Conservation (phyloP, 2,888 invertebrate species). For the Amphiduros pacificus region DNA sequence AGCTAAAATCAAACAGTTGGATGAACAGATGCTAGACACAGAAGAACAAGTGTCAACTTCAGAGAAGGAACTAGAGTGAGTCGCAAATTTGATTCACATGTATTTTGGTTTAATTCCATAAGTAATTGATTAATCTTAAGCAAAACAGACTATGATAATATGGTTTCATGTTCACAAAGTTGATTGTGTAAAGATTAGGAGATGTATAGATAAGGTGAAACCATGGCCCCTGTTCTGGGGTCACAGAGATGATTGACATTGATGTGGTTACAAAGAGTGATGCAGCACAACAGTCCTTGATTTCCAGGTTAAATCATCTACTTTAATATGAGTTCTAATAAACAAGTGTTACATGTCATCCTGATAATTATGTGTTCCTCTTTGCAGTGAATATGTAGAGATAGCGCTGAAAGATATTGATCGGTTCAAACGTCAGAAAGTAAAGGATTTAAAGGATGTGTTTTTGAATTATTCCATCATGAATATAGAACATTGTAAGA, state of each 20-base stretch:
- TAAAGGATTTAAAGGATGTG: constrained; percentile 55
- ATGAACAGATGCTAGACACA: constrained; percentile 53
- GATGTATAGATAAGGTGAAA: too few relatives aligned
- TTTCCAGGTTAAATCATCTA: too few relatives aligned
- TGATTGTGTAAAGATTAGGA: constrained; percentile 1
- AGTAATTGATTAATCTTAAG: too few relatives aligned
- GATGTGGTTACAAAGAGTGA: too few relatives aligned
- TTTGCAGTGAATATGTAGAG: constrained; percentile 47
- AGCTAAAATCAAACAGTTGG: constrained; percentile 52
- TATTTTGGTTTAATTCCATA: too few relatives aligned
- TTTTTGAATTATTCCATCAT: constrained; percentile 57
- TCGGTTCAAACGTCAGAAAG: constrained; percentile 56
- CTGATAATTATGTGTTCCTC: neutral
- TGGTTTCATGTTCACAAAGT: neutral
- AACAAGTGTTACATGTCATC: too few relatives aligned
- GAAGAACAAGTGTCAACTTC: constrained; percentile 45
- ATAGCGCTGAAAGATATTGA: constrained; percentile 53
- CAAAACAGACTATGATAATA: neutral
- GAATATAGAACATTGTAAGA: constrained; percentile 42
- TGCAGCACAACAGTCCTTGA: too few relatives aligned
- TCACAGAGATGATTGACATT: too few relatives aligned
- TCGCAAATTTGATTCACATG: constrained; percentile 9
- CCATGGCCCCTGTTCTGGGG: too few relatives aligned
- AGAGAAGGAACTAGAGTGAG: constrained; percentile 51
- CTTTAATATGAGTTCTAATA: too few relatives aligned